These are phyloP conservation scores for Sebastes oblongus DNA, from an alignment of 2,797 vertebrate genomes.

Conservation along the genomic window DNA sequence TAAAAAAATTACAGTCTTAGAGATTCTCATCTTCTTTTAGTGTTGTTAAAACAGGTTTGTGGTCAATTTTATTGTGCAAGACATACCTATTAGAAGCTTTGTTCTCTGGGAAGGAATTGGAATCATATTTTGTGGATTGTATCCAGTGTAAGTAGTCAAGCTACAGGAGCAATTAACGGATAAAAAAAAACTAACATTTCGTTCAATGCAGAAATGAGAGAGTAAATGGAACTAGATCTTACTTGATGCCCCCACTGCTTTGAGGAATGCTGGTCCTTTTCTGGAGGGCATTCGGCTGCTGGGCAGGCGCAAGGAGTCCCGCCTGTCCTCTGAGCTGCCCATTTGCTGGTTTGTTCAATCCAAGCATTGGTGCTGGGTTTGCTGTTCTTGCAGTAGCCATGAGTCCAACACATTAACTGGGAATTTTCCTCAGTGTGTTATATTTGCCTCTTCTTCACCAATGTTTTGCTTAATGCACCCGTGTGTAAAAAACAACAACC, in stretches of 20 bases:
- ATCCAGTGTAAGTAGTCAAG: not conserved
- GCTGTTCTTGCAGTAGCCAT: constrained; percentile 82
- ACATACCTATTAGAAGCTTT: not conserved
- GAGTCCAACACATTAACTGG: constrained; percentile 21
- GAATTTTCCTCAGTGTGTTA: constrained; percentile 14
- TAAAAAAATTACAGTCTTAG: too few relatives aligned
- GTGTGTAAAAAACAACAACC: constrained; percentile 19
- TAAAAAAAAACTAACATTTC: not conserved
- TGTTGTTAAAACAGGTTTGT: not conserved
- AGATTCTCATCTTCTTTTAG: not conserved
- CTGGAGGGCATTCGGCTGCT: constrained; percentile 53
- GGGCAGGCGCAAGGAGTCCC: constrained; percentile 39
- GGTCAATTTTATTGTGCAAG: not conserved
- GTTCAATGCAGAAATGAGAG: not conserved
- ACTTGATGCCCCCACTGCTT: constrained; percentile 80
- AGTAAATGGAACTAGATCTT: constrained; percentile 23
- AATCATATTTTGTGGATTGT: not conserved
- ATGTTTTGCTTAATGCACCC: constrained; percentile 38
- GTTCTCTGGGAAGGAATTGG: not conserved
- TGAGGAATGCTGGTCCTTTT: constrained; percentile 73
- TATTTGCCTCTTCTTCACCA: constrained; percentile 1
- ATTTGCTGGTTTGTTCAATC: constrained; percentile 76
- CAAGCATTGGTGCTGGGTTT: constrained; percentile 74
- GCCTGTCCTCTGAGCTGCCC: constrained; percentile 72
- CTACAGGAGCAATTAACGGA: not conserved